A percentile compares a stretch with the other conserved stretches of the same genome.
Evolutionary conservation across 2,888 invertebrate species (phyloP).

Genomic region (Achlya flavicornis): DNA sequence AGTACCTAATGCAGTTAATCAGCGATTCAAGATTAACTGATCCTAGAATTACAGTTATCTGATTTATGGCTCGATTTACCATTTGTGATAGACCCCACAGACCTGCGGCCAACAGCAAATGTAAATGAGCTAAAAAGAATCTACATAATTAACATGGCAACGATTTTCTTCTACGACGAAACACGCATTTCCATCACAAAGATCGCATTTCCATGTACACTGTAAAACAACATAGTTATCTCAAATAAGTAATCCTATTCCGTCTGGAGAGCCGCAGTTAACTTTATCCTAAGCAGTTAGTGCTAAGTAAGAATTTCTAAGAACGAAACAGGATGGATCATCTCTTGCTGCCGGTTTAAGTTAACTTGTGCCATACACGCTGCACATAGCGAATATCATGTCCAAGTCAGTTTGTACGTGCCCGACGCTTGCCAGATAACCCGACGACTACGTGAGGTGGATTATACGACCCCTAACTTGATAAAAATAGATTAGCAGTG

Average conservation of each 20-base stretch:
- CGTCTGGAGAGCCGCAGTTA: not conserved
- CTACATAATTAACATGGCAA: constrained; percentile 7
- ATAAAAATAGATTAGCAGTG: constrained; percentile 48
- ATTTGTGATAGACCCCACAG: not conserved
- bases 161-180: not conserved
- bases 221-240: constrained; percentile 2
- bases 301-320: constrained; percentile 3
- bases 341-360: constrained; percentile 7
- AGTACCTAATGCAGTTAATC: not conserved
- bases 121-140: constrained; percentile 1
- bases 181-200: constrained; percentile 8
- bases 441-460: constrained; percentile 47
- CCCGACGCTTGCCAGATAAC: constrained; percentile 38
- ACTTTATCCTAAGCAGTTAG: not conserved
- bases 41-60: not conserved
- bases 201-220: constrained; percentile 3
- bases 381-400: constrained; percentile 36
- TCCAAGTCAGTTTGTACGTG: constrained; percentile 36
- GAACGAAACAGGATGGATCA: not conserved
- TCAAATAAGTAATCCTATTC: constrained; percentile 2
- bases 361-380: constrained; percentile 26
- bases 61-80: not conserved
- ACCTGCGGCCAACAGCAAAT: not conserved
- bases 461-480: constrained; percentile 33
- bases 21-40: not conserved